These are phyloP conservation scores for Phaethornis superciliosus DNA, from an alignment of 2,113 vertebrate species.

Conservation along the genomic window DNA sequence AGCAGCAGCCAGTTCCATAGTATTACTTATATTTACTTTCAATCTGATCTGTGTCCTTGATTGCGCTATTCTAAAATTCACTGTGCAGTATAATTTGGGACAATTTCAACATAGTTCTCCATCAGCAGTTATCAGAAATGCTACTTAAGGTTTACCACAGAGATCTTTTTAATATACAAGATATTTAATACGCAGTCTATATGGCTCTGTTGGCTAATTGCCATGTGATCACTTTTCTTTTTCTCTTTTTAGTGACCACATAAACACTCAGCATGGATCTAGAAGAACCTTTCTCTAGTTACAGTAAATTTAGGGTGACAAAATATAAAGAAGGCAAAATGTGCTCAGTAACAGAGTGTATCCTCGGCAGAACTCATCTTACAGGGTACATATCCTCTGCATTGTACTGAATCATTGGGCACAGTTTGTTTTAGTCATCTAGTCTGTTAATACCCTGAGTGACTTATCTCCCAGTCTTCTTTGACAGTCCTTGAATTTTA, in stretches of 20 bases:
- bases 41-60: conserved; percentile 13
- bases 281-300: conserved; percentile 25
- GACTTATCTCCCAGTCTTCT: neutral
- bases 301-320: conserved; percentile 36
- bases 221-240: conserved; percentile 31
- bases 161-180: neutral
- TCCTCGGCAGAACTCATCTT: conserved; percentile 1
- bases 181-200: conserved; percentile 13
- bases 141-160: conserved; percentile 46
- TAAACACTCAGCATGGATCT: conserved; percentile 31
- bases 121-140: conserved; percentile 49
- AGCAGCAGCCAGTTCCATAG: neutral
- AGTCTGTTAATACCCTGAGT: neutral
- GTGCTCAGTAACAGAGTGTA: neutral
- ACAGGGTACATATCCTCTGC: neutral
- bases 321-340: conserved; percentile 22
- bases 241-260: conserved; percentile 33
- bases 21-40: neutral
- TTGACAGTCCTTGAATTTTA: neutral
- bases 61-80: neutral
- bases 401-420: neutral
- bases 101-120: neutral
- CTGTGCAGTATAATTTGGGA: neutral
- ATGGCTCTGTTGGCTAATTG: conserved; percentile 39
- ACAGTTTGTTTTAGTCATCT: neutral